Base-by-base conservation (phyloP, 2,888 invertebrate species). In the Amblyjoppa fuscipennis region DNA sequence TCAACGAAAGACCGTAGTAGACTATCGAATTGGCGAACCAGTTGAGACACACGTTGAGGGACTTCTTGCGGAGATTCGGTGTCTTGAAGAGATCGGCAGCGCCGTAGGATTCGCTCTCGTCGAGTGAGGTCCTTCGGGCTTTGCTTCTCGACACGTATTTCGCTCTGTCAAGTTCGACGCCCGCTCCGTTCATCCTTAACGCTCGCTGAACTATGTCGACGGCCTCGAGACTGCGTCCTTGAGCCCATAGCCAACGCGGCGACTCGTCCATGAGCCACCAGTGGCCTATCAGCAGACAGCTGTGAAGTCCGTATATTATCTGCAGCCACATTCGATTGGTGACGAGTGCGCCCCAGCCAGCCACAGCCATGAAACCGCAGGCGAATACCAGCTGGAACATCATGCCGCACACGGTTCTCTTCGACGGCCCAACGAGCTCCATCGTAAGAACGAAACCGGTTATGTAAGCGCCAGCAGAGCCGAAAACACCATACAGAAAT, bases 181-280 rank as follows among this genome's bases (percentile, higher is more conserved):
- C 95, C 51, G 96, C 96, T 64, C 95, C 95, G 92, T 98, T 98
- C 89, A 96, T 96, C 92, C 96, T 96, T n/a, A 97, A 93, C n/a
- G 96, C 98, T 91, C 96, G 97, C 88, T 96, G 95, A 4, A 98
- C 96, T 85, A 98, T 97, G 11, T 95, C 95, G 0, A 98, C 95
- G 0, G 98, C 96, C 94, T 98, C 97, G 73, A 95, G 95, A 0
- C 95, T 95, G 69, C 96, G 95, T 0, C 98, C 98, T 92, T 98
- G 97, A 51, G 97, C 96, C 98, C 98, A 98, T 7, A 98, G 94
- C 98, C 98, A 98, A 20, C 98, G 95, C 0, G 98, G 98, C 7
- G 98, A 98, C 94, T 98, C 98, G 90, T 98, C 98, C 96, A 98
- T 97, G 4, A 97, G 94, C 98, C 98, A 98, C 96, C 97, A 97